phyloP scores from a whole-genome alignment of 37 sponge, comb jelly and placozoan species.

The Halisarca cf. caerulea region DNA sequence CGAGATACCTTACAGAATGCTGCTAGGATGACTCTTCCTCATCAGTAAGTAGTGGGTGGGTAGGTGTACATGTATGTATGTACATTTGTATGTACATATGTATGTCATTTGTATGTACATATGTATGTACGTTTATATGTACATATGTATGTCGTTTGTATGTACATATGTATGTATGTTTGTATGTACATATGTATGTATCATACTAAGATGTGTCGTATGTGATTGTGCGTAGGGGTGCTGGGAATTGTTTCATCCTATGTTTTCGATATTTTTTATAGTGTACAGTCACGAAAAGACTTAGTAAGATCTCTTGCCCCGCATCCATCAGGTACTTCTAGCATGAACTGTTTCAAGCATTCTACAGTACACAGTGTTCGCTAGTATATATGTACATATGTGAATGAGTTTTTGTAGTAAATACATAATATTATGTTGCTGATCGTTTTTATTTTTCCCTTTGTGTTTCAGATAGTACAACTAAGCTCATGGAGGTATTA shows the following conservation, averaged over 20 bases:
- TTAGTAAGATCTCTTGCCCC: constrained; percentile 58
- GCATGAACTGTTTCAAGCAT: too few relatives aligned
- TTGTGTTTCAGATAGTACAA: constrained; percentile 62
- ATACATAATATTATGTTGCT: neutral
- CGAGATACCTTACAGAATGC: too few relatives aligned
- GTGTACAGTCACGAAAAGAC: constrained; percentile 33
- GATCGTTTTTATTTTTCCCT: neutral
- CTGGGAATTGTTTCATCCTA: too few relatives aligned
- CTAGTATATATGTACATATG: too few relatives aligned
- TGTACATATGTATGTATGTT: neutral
- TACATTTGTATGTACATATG: neutral
- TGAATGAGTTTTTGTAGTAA: neutral
- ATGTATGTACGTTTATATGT: neutral
- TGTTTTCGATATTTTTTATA: neutral
- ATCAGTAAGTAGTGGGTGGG: neutral
- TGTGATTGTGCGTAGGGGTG: neutral
- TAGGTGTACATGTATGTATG: neutral
- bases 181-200: neutral
- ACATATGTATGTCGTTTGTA: neutral
- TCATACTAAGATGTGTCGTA: neutral
- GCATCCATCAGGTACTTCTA: constrained; percentile 5
- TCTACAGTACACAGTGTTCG: too few relatives aligned
- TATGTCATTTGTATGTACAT: neutral
- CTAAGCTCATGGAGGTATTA: constrained; percentile 62
- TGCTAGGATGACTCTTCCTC: neutral